Evolutionary conservation across 2,888 invertebrate species (phyloP).

Genomic region (Drosophila anomalata): DNA sequence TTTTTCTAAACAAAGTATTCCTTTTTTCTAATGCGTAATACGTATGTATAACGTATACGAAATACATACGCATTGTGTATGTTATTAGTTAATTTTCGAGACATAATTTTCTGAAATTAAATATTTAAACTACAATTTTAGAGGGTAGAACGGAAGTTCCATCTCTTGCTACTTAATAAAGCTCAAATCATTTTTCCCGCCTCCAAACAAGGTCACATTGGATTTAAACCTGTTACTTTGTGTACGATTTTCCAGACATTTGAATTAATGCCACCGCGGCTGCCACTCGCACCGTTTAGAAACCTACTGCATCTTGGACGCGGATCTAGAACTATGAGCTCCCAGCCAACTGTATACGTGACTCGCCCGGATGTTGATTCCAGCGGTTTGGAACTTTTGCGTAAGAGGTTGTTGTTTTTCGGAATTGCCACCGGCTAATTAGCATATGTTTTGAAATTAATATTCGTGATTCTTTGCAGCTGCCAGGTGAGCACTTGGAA

Average conservation of each 20-base stretch:
- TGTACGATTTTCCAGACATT: constrained; percentile 9
- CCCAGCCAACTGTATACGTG: constrained; percentile 85
- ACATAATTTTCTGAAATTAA: neutral
- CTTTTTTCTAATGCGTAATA: too few species aligned
- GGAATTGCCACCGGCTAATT: neutral
- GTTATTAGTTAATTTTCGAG: neutral
- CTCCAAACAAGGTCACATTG: constrained; percentile 15
- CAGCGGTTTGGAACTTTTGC: constrained; percentile 86
- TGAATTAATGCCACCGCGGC: constrained; percentile 27
- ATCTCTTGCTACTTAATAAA: too few species aligned
- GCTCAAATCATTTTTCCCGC: neutral
- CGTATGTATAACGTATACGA: too few species aligned
- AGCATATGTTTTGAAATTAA: neutral
- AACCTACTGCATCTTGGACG: constrained; percentile 9
- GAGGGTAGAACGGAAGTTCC: neutral
- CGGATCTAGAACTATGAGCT: constrained; percentile 50
- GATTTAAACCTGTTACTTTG: constrained; percentile 20
- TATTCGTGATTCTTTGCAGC: constrained; percentile 48
- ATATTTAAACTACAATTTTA: neutral
- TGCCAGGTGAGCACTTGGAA: constrained; percentile 87
- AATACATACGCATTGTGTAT: too few species aligned
- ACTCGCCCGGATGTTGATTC: constrained; percentile 87
- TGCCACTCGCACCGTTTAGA: constrained; percentile 5
- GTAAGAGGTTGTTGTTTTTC: constrained; percentile 85
- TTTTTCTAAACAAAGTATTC: too few species aligned